These are phyloP conservation scores for Falcunculus frontatus DNA, from an alignment of 2,113 vertebrate genomes.

Conservation along the genomic window DNA sequence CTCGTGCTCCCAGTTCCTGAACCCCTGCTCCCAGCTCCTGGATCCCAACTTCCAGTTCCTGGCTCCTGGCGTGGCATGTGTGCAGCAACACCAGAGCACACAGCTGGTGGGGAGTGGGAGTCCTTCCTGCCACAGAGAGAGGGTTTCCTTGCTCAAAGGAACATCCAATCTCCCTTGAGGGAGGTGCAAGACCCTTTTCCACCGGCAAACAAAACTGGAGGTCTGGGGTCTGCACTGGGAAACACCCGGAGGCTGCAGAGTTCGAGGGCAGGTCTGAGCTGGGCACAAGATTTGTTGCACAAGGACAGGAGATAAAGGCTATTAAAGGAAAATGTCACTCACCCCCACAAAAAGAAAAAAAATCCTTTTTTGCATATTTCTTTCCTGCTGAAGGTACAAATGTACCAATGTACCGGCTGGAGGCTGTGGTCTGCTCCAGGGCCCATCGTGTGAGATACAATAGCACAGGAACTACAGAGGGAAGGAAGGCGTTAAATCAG, in stretches of 20 bases:
- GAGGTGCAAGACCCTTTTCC: background rate
- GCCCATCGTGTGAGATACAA: background rate
- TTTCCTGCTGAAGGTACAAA: background rate
- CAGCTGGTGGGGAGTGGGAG: fast-evolving
- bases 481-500: background rate
- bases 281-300: background rate
- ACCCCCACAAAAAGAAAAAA: no score
- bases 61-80: background rate
- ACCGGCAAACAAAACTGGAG: background rate
- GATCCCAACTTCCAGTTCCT: no score
- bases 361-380: background rate
- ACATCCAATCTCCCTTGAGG: background rate
- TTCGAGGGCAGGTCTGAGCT: background rate
- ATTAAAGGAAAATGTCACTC: background rate
- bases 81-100: fast-evolving
- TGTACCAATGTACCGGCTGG: background rate
- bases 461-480: background rate
- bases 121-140: background rate
- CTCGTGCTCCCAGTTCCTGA: background rate
- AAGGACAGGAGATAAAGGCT: background rate
- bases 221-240: background rate
- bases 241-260: background rate
- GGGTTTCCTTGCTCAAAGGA: background rate
- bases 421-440: background rate
- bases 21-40: background rate